phyloP scores from a whole-genome alignment of 2,113 vertebrate genomes.

The Piaya cayana region DNA sequence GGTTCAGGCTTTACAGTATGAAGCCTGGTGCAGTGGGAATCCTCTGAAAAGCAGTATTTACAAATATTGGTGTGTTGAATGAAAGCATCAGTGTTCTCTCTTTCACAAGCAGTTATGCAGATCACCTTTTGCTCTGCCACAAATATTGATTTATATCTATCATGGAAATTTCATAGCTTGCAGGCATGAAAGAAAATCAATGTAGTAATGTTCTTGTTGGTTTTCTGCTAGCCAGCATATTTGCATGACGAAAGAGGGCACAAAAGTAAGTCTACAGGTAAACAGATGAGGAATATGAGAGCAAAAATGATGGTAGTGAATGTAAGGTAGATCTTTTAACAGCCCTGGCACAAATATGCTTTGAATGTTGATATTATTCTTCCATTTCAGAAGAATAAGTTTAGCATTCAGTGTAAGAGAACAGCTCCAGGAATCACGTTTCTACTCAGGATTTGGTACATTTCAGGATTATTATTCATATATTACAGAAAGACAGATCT shows the following conservation, averaged over 20 bases:
- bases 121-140: slow-evolving; percentile 37
- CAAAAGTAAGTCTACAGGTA: background rate
- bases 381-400: background rate
- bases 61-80: background rate
- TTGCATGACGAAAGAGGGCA: background rate
- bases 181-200: slow-evolving; percentile 47
- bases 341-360: background rate
- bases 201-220: background rate
- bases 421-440: background rate
- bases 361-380: slow-evolving; percentile 21
- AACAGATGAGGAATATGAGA: background rate
- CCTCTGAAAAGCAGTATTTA: background rate
- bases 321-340: slow-evolving; percentile 8
- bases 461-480: slow-evolving; percentile 32
- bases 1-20: background rate
- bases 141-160: slow-evolving; percentile 67
- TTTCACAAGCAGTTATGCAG: slow-evolving; percentile 54
- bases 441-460: background rate
- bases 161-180: slow-evolving; percentile 38
- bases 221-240: background rate
- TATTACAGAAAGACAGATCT: slow-evolving; percentile 40
- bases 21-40: background rate
- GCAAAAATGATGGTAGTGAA: background rate
- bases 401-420: slow-evolving; percentile 4
- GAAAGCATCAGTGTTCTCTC: background rate